A percentile compares a stretch with the other conserved stretches of the same genome.
phyloP scores from a whole-genome alignment of 2,888 invertebrate genomes.

The Gastrophysa polygoni region DNA sequence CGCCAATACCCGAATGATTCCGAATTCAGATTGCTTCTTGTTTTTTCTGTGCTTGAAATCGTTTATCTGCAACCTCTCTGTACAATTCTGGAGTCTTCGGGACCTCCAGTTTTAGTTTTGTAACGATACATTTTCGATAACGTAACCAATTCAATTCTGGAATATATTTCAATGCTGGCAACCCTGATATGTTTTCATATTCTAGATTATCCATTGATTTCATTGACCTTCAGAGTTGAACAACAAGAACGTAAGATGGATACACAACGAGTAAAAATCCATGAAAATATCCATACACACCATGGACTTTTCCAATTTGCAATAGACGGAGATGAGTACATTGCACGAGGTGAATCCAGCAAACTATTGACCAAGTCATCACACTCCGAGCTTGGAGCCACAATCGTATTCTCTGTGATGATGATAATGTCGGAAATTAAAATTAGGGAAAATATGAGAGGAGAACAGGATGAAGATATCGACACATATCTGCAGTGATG shows the following conservation, averaged over 20 bases:
- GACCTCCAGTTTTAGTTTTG: neutral
- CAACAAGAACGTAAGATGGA: no score
- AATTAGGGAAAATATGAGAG: conserved; percentile 57
- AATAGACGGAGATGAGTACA: no score
- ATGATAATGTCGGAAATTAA: conserved; percentile 59
- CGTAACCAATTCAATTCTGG: no score
- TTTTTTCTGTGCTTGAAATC: conserved; percentile 61
- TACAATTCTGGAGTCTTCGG: conserved; percentile 44
- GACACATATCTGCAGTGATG: no score
- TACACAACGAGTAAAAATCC: no score
- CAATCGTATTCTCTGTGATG: conserved; percentile 59
- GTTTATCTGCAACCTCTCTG: conserved; percentile 71
- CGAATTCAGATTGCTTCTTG: conserved; percentile 56
- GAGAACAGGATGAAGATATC: conserved; percentile 1
- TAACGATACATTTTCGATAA: no score
- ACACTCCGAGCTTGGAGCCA: conserved; percentile 50
- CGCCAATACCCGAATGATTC: conserved; percentile 54
- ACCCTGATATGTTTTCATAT: no score
- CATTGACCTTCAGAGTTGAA: no score
- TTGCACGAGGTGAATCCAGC: conserved; percentile 56
- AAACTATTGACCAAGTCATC: conserved; percentile 57
- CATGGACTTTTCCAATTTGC: no score
- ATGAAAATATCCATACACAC: no score
- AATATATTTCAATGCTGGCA: no score
- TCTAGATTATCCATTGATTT: no score